Percentiles rank a stretch among this genome's conserved stretches.
Evolutionary conservation across 2,888 invertebrate species (phyloP).

Genomic region (Steinernema scapterisci): DNA sequence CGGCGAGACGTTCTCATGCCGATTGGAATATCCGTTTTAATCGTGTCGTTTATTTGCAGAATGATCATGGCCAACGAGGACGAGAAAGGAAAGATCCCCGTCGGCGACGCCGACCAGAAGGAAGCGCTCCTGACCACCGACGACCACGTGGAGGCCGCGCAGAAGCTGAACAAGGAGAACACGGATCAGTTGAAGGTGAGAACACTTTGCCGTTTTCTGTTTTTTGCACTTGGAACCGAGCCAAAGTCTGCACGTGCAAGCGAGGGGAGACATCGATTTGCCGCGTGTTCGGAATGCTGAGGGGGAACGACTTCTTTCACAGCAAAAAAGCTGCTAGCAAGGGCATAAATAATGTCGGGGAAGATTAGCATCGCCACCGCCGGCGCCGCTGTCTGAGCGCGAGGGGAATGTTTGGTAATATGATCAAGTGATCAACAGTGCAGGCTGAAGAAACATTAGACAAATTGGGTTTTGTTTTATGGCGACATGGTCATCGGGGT

Average conservation of each 20-base stretch:
- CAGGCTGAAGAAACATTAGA: not conserved
- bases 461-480: no score
- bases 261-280: not conserved
- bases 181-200: slow-evolving; percentile 10
- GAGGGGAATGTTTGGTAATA: not conserved
- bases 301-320: no score
- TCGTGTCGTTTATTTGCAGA: not conserved
- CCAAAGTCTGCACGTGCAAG: not conserved
- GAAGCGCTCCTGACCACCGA: not conserved
- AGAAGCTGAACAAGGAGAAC: slow-evolving; percentile 18
- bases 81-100: slow-evolving; percentile 10
- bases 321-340: no score
- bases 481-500: no score
- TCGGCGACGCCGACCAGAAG: slow-evolving; percentile 3
- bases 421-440: not conserved
- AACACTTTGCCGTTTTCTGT: not conserved
- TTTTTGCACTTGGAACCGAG: not conserved
- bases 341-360: not conserved
- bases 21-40: no score
- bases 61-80: slow-evolving; percentile 26
- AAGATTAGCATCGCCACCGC: not conserved
- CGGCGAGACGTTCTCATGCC: no score
- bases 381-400: no score
- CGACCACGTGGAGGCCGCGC: slow-evolving; percentile 1
- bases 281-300: not conserved